These are phyloP conservation scores for Nymphalis urticae DNA, from an alignment of 2,888 invertebrate species.

Conservation along the genomic window DNA sequence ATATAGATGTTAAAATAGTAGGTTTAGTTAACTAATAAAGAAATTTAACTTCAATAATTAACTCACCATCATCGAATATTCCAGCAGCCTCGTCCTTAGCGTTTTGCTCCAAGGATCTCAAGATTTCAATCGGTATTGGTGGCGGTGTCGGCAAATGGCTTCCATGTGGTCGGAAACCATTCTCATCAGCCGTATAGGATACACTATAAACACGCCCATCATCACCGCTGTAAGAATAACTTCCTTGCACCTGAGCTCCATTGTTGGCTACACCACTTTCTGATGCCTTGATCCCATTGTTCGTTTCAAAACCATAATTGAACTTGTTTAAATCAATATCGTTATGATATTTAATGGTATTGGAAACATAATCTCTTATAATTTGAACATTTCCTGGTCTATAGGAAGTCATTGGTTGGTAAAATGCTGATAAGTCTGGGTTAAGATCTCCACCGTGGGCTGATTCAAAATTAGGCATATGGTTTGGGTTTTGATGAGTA, in stretches of 20 bases:
- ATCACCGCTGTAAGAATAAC: constrained; percentile 66
- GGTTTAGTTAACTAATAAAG: not conserved
- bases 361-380: constrained; percentile 54
- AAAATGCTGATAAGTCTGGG: constrained; percentile 28
- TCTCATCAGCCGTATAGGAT: constrained; percentile 67
- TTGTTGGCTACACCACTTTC: constrained; percentile 59
- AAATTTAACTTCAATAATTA: not conserved
- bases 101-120: constrained; percentile 64
- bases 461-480: not conserved
- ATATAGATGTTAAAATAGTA: too few relatives aligned
- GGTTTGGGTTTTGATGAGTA: constrained; percentile 28
- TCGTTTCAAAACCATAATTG: constrained; percentile 65
- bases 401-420: constrained; percentile 4
- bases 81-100: constrained; percentile 69
- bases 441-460: not conserved
- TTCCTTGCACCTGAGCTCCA: constrained; percentile 66
- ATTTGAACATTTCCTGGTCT: constrained; percentile 46
- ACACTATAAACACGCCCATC: constrained; percentile 70
- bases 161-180: constrained; percentile 64
- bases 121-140: constrained; percentile 66
- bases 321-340: constrained; percentile 59
- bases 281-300: constrained; percentile 68
- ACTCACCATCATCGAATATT: constrained; percentile 68
- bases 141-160: constrained; percentile 69
- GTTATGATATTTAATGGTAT: constrained; percentile 57